Conservation (phyloP, 1,140 invertebrate genomes). For the Drosophila miranda region DNA sequence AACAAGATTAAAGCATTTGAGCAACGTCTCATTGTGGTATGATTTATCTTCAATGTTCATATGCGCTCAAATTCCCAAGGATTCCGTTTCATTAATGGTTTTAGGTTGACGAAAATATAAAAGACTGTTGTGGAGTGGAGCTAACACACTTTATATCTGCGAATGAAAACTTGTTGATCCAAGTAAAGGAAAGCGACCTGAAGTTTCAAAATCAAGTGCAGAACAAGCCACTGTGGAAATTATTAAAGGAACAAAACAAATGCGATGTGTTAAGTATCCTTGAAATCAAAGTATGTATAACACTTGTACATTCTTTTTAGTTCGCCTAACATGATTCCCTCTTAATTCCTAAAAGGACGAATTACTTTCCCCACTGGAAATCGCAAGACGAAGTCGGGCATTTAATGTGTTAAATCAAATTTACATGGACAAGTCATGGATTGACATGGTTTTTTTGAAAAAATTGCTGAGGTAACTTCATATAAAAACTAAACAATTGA, state of each 20-base stretch:
- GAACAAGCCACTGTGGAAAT: conserved; percentile 67
- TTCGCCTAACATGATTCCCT: not conserved
- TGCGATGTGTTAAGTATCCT: conserved; percentile 73
- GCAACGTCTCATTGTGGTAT: conserved; percentile 60
- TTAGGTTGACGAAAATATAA: conserved; percentile 66
- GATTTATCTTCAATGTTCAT: not conserved
- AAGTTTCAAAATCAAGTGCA: not conserved
- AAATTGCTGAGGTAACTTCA: conserved; percentile 42
- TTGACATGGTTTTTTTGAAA: conserved; percentile 69
- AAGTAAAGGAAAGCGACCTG: conserved; percentile 14
- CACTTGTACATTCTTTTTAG: not conserved
- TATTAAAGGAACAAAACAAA: conserved; percentile 59
- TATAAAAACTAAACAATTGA: not conserved
- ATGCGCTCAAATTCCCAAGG: no score
- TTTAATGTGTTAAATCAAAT: conserved; percentile 73
- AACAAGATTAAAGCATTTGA: conserved; percentile 61
- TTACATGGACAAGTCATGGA: conserved; percentile 68
- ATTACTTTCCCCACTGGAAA: conserved; percentile 61
- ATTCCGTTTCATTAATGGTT: not conserved
- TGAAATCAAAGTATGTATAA: conserved; percentile 45
- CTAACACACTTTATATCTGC: conserved; percentile 58
- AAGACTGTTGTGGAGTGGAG: conserved; percentile 58
- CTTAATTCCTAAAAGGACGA: conserved; percentile 35
- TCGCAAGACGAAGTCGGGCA: conserved; percentile 56
- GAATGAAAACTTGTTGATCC: conserved; percentile 44